Conservation (phyloP, 2,888 invertebrate species). For the Enchytraeus crypticus region DNA sequence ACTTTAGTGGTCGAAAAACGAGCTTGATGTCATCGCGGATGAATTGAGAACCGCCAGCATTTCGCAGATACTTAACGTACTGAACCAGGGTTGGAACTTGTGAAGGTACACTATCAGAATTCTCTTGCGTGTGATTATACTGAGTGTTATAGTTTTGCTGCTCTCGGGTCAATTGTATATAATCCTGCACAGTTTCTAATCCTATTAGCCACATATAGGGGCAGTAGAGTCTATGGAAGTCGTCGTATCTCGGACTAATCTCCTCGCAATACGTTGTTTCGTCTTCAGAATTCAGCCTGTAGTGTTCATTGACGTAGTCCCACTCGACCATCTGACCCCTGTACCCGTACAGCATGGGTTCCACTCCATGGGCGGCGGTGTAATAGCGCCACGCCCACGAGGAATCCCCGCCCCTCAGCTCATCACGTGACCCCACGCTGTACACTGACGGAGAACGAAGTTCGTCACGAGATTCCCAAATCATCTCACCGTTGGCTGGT, state of each 20-base stretch:
- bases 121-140: neutral
- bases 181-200: constrained; percentile 1
- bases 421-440: neutral
- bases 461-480: neutral
- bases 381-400: constrained; percentile 5
- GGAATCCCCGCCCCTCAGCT: neutral
- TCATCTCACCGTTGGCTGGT: neutral
- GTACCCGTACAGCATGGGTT: constrained; percentile 25
- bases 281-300: constrained; percentile 8
- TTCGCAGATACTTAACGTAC: neutral
- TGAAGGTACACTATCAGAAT: neutral
- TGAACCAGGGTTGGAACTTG: neutral
- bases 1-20: constrained; percentile 11
- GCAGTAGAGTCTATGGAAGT: constrained; percentile 17
- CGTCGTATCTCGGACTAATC: constrained; percentile 15
- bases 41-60: neutral
- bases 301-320: constrained; percentile 17
- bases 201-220: constrained; percentile 16
- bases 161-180: neutral
- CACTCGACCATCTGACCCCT: constrained; percentile 24
- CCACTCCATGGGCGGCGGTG: constrained; percentile 6
- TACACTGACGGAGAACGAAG: neutral
- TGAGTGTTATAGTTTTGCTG: neutral
- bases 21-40: constrained; percentile 8
- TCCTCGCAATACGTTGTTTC: constrained; percentile 10